phyloP scores from a whole-genome alignment of 2,888 invertebrate genomes.

The Drosophila subsilvestris region DNA sequence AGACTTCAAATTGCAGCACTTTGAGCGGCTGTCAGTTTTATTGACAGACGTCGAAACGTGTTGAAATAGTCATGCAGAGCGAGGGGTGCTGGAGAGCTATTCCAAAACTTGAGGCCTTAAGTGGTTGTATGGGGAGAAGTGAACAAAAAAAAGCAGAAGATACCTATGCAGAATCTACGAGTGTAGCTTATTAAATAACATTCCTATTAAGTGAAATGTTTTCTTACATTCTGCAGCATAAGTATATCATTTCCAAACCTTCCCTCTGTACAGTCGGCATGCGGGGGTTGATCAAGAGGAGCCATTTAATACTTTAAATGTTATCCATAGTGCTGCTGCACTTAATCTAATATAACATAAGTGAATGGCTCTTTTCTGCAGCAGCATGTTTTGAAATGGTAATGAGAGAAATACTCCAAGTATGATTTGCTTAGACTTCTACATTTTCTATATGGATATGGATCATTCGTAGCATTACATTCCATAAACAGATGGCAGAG shows the following conservation, averaged over 20 bases:
- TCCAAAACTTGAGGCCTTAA: slow-evolving; percentile 3
- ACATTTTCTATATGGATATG: neutral
- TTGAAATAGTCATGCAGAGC: slow-evolving; percentile 31
- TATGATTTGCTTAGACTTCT: slow-evolving; percentile 6
- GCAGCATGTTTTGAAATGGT: too few species aligned
- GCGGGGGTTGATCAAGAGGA: too few species aligned
- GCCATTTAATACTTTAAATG: too few species aligned
- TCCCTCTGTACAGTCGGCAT: too few species aligned
- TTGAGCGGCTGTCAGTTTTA: slow-evolving; percentile 50
- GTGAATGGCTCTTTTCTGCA: too few species aligned
- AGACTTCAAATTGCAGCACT: slow-evolving; percentile 24
- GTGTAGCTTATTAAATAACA: too few species aligned
- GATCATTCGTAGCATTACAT: slow-evolving; percentile 1
- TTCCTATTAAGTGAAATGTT: too few species aligned
- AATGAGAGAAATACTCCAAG: slow-evolving; percentile 2
- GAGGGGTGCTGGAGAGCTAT: slow-evolving; percentile 17
- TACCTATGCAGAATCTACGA: too few species aligned
- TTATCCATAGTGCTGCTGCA: too few species aligned
- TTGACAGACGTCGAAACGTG: slow-evolving; percentile 45
- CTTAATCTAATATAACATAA: too few species aligned
- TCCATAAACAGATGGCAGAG: slow-evolving; percentile 6
- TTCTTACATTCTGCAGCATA: too few species aligned
- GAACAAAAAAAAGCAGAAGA: neutral
- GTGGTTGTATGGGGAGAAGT: slow-evolving; percentile 1
- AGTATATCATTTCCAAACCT: too few species aligned